phyloP scores from a whole-genome alignment of 2,113 vertebrate species.

The Mirza zaza region DNA sequence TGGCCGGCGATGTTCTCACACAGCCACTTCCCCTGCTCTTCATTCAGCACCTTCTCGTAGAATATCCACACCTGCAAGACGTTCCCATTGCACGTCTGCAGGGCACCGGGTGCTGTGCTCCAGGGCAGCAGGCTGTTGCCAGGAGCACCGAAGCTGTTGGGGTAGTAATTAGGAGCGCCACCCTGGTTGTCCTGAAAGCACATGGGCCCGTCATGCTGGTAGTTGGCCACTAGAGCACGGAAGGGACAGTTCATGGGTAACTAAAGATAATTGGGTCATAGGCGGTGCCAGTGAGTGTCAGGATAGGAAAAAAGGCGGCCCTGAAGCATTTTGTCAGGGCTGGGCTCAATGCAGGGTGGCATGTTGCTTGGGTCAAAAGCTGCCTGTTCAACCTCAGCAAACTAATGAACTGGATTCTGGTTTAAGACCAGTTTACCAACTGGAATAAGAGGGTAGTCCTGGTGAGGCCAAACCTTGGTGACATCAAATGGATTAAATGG shows the following conservation, averaged over 20 bases:
- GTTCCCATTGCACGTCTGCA: too few species aligned
- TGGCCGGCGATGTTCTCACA: conserved; percentile 91
- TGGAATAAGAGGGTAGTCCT: conserved; percentile 94
- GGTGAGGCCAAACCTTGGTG: conserved; percentile 96
- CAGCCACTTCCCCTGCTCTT: conserved; percentile 89
- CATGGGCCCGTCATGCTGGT: conserved; percentile 97
- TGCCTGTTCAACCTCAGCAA: conserved; percentile 95
- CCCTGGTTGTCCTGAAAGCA: conserved; percentile 94
- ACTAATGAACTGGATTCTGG: conserved; percentile 96
- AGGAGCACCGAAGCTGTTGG: too few species aligned
- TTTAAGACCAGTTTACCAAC: conserved; percentile 95
- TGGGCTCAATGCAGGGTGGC: conserved; percentile 95
- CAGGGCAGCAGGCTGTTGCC: too few species aligned
- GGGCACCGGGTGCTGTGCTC: too few species aligned
- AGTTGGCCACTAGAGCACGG: conserved; percentile 91
- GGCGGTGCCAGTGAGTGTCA: conserved; percentile 95
- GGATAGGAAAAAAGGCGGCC: conserved; percentile 96
- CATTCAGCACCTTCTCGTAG: conserved; percentile 90
- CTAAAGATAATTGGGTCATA: conserved; percentile 96
- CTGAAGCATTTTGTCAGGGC: conserved; percentile 99
- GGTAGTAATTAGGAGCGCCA: too few species aligned
- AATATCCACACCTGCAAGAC: conserved; percentile 92
- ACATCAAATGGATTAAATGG: conserved; percentile 96
- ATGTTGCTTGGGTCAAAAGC: conserved; percentile 98
- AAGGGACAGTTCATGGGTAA: conserved; percentile 97